phyloP scores from a whole-genome alignment of 2,888 invertebrate species.

The Polylopha cassiicola region DNA sequence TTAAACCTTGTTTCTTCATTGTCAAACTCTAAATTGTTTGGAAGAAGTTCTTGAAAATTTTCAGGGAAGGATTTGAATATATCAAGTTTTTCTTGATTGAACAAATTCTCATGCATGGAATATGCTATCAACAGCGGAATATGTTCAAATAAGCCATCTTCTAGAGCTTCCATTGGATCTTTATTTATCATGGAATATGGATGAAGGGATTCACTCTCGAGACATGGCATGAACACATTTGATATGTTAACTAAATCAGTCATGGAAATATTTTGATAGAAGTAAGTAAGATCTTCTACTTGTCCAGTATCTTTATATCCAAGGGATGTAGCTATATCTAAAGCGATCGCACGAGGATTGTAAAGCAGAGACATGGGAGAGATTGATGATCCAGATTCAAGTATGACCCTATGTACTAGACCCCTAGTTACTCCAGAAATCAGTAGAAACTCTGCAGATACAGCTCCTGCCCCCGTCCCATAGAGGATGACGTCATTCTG shows the following conservation, averaged over 20 bases:
- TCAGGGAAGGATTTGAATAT: conserved; percentile 37
- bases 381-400: conserved; percentile 62
- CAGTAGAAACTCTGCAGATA: conserved; percentile 50
- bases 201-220: conserved; percentile 39
- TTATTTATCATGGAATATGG: conserved; percentile 39
- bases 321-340: conserved; percentile 60
- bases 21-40: conserved; percentile 51
- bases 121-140: conserved; percentile 53
- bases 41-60: conserved; percentile 47
- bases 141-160: conserved; percentile 38
- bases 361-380: conserved; percentile 47
- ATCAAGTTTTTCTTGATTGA: conserved; percentile 34
- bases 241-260: conserved; percentile 34
- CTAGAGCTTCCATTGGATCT: conserved; percentile 47
- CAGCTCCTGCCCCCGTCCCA: conserved; percentile 59
- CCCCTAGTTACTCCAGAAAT: conserved; percentile 48
- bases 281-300: conserved; percentile 36
- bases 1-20: conserved; percentile 33
- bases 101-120: conserved; percentile 33
- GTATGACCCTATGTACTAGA: conserved; percentile 52
- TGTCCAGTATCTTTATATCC: conserved; percentile 46
- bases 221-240: conserved; percentile 46
- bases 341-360: conserved; percentile 43
- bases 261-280: conserved; percentile 36
- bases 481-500: conserved; percentile 55